Base-by-base conservation (phyloP, 2,888 invertebrate genomes). In the Trissonchulus sp. region DNA sequence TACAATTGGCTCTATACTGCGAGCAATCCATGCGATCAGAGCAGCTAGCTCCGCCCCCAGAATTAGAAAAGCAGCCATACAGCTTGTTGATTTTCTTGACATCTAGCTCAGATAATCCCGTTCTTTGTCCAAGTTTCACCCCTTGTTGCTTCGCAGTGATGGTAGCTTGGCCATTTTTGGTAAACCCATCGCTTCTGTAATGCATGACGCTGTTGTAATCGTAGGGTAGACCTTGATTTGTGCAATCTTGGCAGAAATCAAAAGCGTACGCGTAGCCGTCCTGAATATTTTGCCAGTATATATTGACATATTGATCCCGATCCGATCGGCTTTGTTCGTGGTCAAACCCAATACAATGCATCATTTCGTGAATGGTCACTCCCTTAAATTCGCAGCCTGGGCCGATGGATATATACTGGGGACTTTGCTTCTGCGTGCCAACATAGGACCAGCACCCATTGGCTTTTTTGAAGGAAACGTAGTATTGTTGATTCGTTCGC, bases 41-140 rank as follows among this genome's bases (percentile, higher is more conserved):
- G 48, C 48, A 48, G n/a, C n/a, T n/a, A n/a, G n/a, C n/a, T n/a
- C n/a, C n/a, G n/a, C n/a, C n/a, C n/a, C n/a, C n/a, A n/a, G n/a
- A n/a, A n/a, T n/a, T n/a, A n/a, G n/a, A n/a, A n/a, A n/a, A n/a
- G 48, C 48, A 48, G 23, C 48, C 48, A 48, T 48, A 48, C 48
- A 48, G 23, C 48, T 48, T 48, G 48, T 48, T 48, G 23, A 48
- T 48, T 23, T 48, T 48, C 23, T 48, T 48, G 48, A 48, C 23
- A 23, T 48, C 48, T 8, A 15, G 23, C 23, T 48, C 48, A 15
- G 48, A 48, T 23, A 48, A 23, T 15, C 48, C 48, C 8, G 8
- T 8, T 48, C 48, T 8, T 23, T 48, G 48, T 8, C 48, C 48
- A 48, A 48, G 48, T 15, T 8, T 48, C 8, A 48, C 48, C 48